Evolutionary conservation across 2,797 vertebrate species (phyloP).

Genomic region (Pagetopsis macropterus): DNA sequence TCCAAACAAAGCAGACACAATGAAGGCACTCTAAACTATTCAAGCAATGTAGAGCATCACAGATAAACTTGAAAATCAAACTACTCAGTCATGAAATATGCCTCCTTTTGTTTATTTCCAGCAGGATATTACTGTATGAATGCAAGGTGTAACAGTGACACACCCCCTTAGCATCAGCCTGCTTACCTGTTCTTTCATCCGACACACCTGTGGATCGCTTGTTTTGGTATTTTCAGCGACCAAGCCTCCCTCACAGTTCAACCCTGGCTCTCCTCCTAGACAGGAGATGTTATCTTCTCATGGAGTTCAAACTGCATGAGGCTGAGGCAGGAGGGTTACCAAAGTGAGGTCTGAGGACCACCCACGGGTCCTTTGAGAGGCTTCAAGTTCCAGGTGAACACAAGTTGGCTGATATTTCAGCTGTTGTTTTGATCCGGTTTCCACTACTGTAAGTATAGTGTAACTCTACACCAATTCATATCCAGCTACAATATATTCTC

Average conservation of each 20-base stretch:
- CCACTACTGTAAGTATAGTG: background rate
- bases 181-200: conserved; percentile 61
- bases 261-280: conserved; percentile 9
- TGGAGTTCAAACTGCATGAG: conserved; percentile 16
- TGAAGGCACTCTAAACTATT: background rate
- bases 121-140: conserved; percentile 13
- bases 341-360: conserved; percentile 55
- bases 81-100: conserved; percentile 36
- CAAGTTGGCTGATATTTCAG: background rate
- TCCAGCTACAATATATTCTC: background rate
- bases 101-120: conserved; percentile 39
- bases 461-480: background rate
- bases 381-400: conserved; percentile 58
- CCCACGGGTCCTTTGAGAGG: conserved; percentile 30
- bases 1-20: conserved; percentile 16
- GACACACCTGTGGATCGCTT: conserved; percentile 65
- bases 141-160: conserved; percentile 48
- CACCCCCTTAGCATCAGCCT: conserved; percentile 24
- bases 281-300: conserved; percentile 2
- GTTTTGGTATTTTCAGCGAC: background rate
- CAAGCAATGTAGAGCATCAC: background rate
- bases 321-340: conserved; percentile 27
- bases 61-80: conserved; percentile 29
- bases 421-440: background rate
- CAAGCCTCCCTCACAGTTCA: background rate